Evolutionary conservation across 2,888 invertebrate genomes (phyloP), one percentile per base, ranked within the genome.

Genomic region (Trachelus troglodyta): DNA sequence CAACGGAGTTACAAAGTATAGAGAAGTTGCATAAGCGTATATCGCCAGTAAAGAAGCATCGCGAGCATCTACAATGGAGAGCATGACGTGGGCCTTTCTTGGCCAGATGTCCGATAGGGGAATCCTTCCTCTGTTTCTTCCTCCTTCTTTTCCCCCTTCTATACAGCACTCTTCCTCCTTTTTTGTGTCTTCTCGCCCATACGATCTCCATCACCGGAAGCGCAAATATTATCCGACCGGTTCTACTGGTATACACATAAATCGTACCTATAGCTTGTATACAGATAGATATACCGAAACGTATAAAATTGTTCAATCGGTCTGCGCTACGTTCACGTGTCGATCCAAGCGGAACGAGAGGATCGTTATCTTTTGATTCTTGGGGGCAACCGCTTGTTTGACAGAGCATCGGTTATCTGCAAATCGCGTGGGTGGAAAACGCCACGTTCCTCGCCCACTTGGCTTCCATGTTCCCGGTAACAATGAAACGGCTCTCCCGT

Each of bases 361-460:
- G 79, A 81, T 81, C 69, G 73, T 76, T 77, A 56, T 75, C 73
- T 77, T 40, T 23, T 40, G 40, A 40, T 40, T 40, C 40, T 40
- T 40, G 40, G 15, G 40, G 40, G 40, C 40, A 40, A 40, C 40
- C 40, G 40, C 40, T 40, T 40, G 40, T 23, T 40, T 69, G 69
- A 69, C 30, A 33, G 69, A 69, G 69, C 69, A 69, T 69, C 69
- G 69, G 69, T 69, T 69, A 69, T 69, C 69, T 33, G 12, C 69
- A 33, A 84, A 81, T 83, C 77, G 83, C 83, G 87, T 87, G 83
- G 87, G 87, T 80, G 87, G 87, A 81, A 80, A 85, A 85, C 2
- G 40, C 15, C 40, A 15, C 40, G 40, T 40, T 40, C 40, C 74
- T 82, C 87, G 86, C 87, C 87, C 86, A 87, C 40, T 40, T 40